phyloP scores from a whole-genome alignment of 2,797 vertebrate species.

The Diplodus puntazzo region DNA sequence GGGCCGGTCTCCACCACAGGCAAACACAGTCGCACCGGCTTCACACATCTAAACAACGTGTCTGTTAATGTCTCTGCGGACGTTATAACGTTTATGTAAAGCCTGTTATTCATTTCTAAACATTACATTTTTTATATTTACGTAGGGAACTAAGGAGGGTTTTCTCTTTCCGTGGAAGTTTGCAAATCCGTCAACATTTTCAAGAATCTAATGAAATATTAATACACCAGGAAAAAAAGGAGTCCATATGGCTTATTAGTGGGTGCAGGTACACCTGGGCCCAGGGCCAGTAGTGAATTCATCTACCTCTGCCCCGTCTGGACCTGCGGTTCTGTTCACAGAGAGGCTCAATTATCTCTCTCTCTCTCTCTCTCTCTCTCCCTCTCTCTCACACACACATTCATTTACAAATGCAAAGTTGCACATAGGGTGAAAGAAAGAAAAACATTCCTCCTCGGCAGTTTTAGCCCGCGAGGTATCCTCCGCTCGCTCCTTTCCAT shows the following conservation, averaged over 20 bases:
- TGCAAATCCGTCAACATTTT: constrained; percentile 19
- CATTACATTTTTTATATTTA: not conserved
- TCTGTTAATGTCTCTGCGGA: constrained; percentile 1
- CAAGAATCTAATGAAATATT: constrained; percentile 48
- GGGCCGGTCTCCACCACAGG: not conserved
- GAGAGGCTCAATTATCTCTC: constrained; percentile 52
- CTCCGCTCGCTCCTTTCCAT: constrained; percentile 42
- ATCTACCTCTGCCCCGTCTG: constrained; percentile 51
- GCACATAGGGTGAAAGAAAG: constrained; percentile 60
- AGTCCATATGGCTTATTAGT: constrained; percentile 68
- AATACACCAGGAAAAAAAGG: constrained; percentile 34
- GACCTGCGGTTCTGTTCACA: constrained; percentile 53
- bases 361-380: constrained; percentile 23
- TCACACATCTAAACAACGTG: not conserved
- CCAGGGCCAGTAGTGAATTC: constrained; percentile 54
- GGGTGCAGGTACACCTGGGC: constrained; percentile 53
- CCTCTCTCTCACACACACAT: not conserved
- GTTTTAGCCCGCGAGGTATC: constrained; percentile 49
- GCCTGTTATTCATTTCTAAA: not conserved
- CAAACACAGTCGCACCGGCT: constrained; percentile 3
- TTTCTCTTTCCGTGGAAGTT: not conserved
- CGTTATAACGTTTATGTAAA: constrained; percentile 13
- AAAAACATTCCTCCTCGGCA: constrained; percentile 58
- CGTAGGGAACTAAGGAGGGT: no score
- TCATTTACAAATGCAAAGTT: constrained; percentile 2